Evolutionary conservation across 2,888 invertebrate genomes (phyloP), one percentile per base, ranked within the genome.

Genomic region (Philonicus albiceps): DNA sequence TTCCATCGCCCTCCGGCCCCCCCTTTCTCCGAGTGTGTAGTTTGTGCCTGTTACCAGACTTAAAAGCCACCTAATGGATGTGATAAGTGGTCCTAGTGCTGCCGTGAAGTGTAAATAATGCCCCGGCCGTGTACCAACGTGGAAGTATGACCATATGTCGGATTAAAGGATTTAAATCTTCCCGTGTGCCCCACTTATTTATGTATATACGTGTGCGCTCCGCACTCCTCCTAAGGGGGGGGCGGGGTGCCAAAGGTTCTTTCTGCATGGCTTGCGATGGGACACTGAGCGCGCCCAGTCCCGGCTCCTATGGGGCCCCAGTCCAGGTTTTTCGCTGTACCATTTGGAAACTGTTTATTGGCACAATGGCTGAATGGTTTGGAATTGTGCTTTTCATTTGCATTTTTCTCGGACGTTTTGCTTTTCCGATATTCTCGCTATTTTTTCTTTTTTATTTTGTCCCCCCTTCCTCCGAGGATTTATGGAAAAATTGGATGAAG

Each of bases 81-180:
- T 83, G 81, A 64, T 83, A 83, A 83, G 81, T 83, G 81, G 81
- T 83, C 55, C 64, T 34, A 83, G 81, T 83, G 81, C 81, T 83
- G 64, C 55, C 81, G 81, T 83, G 81, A 83, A 64, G 81, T 83
- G 81, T 83, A 83, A 83, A 83, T 83, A 83, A 64, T 34, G 34
- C 64, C 78, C 22, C 73, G 72, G 75, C 64, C 84, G 83, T 86
- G 74, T 76, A 64, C 64, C 64, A 86, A 74, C 55, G 86, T 37
- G 81, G 72, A 86, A 81, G 31, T 74, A 43, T 34, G 78, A 85
- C 85, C 87, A 85, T 87, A 87, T 87, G 87, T 87, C 80, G 87
- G 87, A 87, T 87, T 86, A 86, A 86, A 37, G 75, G 86, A 81
- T 75, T 87, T 74, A 31, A 85, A 81, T 74, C 27, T 86, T 78